These are phyloP conservation scores for Teleiodes luculella DNA, from an alignment of 2,888 invertebrate species.

Conservation along the genomic window DNA sequence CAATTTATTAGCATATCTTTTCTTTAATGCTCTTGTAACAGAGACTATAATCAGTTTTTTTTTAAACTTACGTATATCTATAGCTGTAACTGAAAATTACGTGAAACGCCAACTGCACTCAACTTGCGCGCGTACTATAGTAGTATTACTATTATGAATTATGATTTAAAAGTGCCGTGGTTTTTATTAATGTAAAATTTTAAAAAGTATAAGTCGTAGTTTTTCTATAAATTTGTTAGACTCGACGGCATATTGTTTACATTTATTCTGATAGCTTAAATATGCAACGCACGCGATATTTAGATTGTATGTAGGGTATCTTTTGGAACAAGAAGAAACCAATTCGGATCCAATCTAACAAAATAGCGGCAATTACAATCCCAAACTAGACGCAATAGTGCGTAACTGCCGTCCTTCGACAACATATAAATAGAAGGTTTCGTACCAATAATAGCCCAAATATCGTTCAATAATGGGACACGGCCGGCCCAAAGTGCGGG, in stretches of 20 bases:
- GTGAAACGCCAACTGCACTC: too few species aligned
- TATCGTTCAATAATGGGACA: conserved; percentile 68
- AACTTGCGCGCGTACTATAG: too few species aligned
- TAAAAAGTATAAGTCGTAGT: too few species aligned
- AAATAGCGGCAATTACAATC: conserved; percentile 70
- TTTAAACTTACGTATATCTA: too few species aligned
- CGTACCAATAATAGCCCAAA: conserved; percentile 64
- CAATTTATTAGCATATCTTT: too few species aligned
- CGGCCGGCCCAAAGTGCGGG: conserved; percentile 56
- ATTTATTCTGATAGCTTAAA: not conserved
- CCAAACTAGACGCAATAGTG: conserved; percentile 55
- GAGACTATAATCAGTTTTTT: too few species aligned
- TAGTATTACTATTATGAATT: too few species aligned
- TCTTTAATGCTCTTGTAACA: too few species aligned
- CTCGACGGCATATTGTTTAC: not conserved
- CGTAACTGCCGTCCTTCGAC: conserved; percentile 59
- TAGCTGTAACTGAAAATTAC: too few species aligned
- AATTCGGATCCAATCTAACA: conserved; percentile 61
- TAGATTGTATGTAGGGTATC: conserved; percentile 9
- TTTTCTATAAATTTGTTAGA: too few species aligned
- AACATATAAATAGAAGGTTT: conserved; percentile 60
- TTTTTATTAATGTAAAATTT: too few species aligned
- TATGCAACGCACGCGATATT: not conserved
- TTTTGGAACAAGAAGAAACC: conserved; percentile 43
- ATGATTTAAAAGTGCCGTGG: too few species aligned